Percentiles rank a stretch among this genome's conserved stretches.
phyloP scores from a whole-genome alignment of 2,888 invertebrate genomes.

The Trachelus stipa region DNA sequence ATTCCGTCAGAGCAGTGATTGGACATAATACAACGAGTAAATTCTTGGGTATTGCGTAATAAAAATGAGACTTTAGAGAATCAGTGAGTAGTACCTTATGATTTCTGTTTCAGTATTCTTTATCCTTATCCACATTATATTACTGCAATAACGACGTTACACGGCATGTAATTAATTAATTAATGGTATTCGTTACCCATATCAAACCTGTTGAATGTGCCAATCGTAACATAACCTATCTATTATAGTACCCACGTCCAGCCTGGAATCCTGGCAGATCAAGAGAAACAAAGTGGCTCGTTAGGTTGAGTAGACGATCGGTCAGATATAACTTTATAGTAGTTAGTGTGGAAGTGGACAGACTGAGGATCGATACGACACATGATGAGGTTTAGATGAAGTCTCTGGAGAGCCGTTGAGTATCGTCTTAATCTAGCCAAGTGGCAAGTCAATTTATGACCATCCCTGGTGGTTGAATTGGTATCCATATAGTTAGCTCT shows the following conservation, averaged over 20 bases:
- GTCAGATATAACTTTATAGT: neutral
- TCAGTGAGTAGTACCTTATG: neutral
- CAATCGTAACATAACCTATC: neutral
- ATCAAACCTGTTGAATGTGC: neutral
- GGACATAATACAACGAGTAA: neutral
- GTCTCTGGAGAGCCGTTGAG: constrained; percentile 10
- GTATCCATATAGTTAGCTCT: neutral
- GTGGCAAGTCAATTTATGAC: constrained; percentile 11
- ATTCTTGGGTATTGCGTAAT: neutral
- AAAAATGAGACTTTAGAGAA: neutral
- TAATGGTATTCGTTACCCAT: neutral
- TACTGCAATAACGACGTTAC: neutral
- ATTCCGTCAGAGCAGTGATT: too few relatives aligned
- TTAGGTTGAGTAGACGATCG: neutral
- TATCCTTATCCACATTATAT: neutral
- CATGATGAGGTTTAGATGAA: neutral
- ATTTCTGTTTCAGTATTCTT: neutral
- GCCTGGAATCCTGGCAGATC: neutral
- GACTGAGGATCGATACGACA: constrained; percentile 13
- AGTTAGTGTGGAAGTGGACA: neutral
- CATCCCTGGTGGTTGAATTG: constrained; percentile 3
- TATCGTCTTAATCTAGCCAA: constrained; percentile 10
- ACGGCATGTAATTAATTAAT: neutral
- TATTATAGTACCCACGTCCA: neutral
- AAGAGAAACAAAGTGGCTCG: neutral